phyloP scores from a whole-genome alignment of 1,140 invertebrate species.

The Wasmannia auropunctata region DNA sequence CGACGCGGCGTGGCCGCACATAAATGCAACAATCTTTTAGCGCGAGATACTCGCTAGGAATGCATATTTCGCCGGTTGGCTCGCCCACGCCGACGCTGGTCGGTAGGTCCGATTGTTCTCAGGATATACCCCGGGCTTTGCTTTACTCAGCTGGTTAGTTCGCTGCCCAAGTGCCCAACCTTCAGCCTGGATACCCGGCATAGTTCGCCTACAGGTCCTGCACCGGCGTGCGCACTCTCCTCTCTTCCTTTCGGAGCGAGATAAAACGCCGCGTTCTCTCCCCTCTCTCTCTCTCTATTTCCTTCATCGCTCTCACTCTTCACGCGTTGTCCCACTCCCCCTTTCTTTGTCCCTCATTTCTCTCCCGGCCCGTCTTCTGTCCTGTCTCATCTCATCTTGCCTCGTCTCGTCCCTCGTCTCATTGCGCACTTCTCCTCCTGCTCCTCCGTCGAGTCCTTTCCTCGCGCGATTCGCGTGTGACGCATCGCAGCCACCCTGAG shows the following conservation, averaged over 20 bases:
- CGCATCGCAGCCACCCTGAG: constrained; percentile 83
- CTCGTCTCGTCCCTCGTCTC: constrained; percentile 35
- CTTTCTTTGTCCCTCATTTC: constrained; percentile 39
- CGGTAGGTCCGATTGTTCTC: constrained; percentile 83
- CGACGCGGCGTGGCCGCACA: constrained; percentile 34
- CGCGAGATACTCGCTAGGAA: constrained; percentile 77
- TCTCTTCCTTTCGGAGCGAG: constrained; percentile 51
- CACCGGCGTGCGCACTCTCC: constrained; percentile 58
- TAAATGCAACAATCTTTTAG: constrained; percentile 71
- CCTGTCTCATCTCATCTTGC: constrained; percentile 45
- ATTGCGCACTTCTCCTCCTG: constrained; percentile 33
- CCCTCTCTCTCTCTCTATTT: constrained; percentile 24
- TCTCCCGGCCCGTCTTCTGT: constrained; percentile 32
- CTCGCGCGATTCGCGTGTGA: constrained; percentile 78
- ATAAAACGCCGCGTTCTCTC: constrained; percentile 27
- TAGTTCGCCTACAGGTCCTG: constrained; percentile 83
- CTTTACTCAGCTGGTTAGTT: constrained; percentile 74
- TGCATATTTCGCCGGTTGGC: constrained; percentile 79
- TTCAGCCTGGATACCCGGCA: constrained; percentile 82
- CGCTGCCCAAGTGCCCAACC: constrained; percentile 81
- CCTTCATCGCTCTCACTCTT: neutral
- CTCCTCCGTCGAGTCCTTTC: constrained; percentile 64
- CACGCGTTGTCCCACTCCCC: constrained; percentile 22
- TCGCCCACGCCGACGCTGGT: constrained; percentile 79
- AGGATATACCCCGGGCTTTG: constrained; percentile 77